phyloP scores from a whole-genome alignment of 2,113 vertebrate genomes.

The Laticauda laticaudata region DNA sequence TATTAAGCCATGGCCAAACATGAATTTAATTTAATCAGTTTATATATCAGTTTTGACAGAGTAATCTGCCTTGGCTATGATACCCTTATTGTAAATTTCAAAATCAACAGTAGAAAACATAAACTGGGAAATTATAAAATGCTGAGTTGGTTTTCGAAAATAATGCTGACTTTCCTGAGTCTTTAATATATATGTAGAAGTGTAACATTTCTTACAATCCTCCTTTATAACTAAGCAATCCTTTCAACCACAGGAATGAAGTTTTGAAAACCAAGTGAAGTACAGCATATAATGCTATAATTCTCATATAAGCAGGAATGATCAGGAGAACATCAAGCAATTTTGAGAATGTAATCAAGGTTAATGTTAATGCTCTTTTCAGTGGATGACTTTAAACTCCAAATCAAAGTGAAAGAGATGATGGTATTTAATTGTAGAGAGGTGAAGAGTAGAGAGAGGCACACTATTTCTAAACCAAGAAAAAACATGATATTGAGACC shows the following conservation, averaged over 20 bases:
- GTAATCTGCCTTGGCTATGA: not conserved
- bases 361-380: not conserved
- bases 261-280: not conserved
- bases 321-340: not conserved
- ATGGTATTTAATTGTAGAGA: not conserved
- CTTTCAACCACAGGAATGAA: not conserved
- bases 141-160: not conserved
- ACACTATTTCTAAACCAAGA: not conserved
- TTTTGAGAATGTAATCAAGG: not conserved
- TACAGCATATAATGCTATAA: not conserved
- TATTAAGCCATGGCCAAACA: not conserved
- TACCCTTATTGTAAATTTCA: not conserved
- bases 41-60: not conserved
- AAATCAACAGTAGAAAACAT: constrained; percentile 1
- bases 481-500: not conserved
- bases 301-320: not conserved
- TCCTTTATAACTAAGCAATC: not conserved
- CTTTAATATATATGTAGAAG: not conserved
- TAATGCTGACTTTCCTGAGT: not conserved
- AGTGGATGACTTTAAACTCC: not conserved
- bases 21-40: not conserved
- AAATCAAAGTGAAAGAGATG: not conserved
- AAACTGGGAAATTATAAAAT: not conserved
- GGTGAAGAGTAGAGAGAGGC: too few relatives aligned
- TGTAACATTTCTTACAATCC: not conserved